phyloP scores from a whole-genome alignment of 2,797 vertebrate species.

The Podarcis lilfordi region DNA sequence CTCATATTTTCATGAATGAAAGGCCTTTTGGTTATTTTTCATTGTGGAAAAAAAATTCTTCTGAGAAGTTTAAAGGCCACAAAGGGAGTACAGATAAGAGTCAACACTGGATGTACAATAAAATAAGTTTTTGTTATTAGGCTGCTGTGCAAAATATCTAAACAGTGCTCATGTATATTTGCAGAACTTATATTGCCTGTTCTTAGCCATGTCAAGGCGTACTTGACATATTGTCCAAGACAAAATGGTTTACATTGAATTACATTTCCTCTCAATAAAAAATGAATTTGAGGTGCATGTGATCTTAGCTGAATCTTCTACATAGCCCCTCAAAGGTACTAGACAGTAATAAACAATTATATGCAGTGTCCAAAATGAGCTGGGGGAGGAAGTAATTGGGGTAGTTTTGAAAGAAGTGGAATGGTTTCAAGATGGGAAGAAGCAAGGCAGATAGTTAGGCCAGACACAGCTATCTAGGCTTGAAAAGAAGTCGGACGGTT shows the following conservation, averaged over 20 bases:
- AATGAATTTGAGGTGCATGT: background rate
- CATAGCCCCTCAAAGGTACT: conserved; percentile 14
- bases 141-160: conserved; percentile 63
- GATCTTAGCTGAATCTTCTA: background rate
- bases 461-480: background rate
- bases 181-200: background rate
- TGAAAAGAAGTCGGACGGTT: background rate
- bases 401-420: background rate
- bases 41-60: conserved; percentile 71
- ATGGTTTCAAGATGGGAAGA: background rate
- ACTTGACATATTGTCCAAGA: background rate
- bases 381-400: background rate
- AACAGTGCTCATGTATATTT: conserved; percentile 54
- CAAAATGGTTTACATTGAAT: background rate
- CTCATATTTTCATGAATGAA: conserved; percentile 83
- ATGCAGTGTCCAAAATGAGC: background rate
- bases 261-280: background rate
- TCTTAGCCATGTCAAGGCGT: background rate
- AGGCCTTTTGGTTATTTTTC: conserved; percentile 74
- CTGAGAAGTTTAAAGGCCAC: conserved; percentile 77
- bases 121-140: conserved; percentile 71
- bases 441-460: background rate
- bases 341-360: background rate
- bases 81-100: conserved; percentile 79
- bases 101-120: conserved; percentile 79